phyloP scores from a whole-genome alignment of 2,113 vertebrate genomes.

The Osmerus eperlanus region DNA sequence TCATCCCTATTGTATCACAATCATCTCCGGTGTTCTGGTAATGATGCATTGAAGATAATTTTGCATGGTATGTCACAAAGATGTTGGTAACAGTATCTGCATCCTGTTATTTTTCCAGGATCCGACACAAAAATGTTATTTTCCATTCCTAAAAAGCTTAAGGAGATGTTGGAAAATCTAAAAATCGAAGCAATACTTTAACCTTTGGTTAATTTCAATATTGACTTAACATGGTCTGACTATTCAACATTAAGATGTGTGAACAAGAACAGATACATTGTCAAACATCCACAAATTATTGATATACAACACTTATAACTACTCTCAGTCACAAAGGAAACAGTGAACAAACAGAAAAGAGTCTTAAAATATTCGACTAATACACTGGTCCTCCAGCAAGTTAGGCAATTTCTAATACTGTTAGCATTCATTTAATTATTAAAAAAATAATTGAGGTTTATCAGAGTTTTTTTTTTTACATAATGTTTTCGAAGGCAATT shows the following conservation, averaged over 20 bases:
- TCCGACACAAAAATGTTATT: no score
- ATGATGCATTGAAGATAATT: no score
- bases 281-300: constrained; percentile 11
- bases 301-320: constrained; percentile 14
- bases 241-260: constrained; percentile 45
- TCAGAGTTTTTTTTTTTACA: constrained; percentile 40
- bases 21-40: no score
- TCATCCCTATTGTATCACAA: no score
- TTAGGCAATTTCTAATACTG: constrained; percentile 67
- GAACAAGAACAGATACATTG: constrained; percentile 17
- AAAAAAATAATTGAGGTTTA: constrained; percentile 75
- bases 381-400: constrained; percentile 30
- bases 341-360: constrained; percentile 56
- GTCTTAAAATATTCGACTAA: constrained; percentile 21
- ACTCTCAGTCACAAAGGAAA: constrained; percentile 53
- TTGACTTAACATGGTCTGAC: constrained; percentile 40
- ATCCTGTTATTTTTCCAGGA: no score
- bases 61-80: no score
- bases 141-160: no score
- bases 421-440: constrained; percentile 56
- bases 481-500: constrained; percentile 54
- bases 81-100: no score
- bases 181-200: constrained; percentile 20
- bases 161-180: no score
- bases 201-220: constrained; percentile 60